phyloP scores from a whole-genome alignment of 2,113 vertebrate species.

The Heteronetta atricapilla region DNA sequence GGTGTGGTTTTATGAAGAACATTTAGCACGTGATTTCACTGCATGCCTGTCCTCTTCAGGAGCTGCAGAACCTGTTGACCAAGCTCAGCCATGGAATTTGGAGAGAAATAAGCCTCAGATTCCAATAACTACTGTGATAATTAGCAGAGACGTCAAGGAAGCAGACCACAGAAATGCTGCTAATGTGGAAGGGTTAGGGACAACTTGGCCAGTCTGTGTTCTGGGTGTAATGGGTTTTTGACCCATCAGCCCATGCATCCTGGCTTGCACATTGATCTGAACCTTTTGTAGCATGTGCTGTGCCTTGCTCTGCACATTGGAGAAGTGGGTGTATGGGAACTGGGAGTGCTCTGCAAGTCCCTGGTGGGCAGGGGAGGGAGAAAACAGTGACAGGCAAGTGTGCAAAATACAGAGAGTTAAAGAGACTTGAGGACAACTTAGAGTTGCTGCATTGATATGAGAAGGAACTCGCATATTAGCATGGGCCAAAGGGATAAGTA shows the following conservation, averaged over 20 bases:
- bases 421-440: not conserved
- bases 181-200: not conserved
- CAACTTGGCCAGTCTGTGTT: not conserved
- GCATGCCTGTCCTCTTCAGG: not conserved
- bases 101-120: not conserved
- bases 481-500: not conserved
- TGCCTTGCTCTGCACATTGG: not conserved
- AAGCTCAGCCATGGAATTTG: not conserved
- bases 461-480: not conserved
- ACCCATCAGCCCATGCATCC: not conserved
- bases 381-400: not conserved
- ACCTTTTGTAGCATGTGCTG: rapidly evolving
- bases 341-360: not conserved
- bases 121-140: not conserved
- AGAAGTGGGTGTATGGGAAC: not conserved
- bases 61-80: not conserved
- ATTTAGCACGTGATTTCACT: not conserved
- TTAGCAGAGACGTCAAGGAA: not conserved
- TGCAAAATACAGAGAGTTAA: not conserved
- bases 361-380: not conserved
- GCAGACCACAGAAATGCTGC: not conserved
- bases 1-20: not conserved
- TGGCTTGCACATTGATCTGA: rapidly evolving
- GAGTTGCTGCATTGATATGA: not conserved
- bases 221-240: not conserved